Evolutionary conservation across 2,888 invertebrate species (phyloP).

Genomic region (Ormyrus nitidulus): DNA sequence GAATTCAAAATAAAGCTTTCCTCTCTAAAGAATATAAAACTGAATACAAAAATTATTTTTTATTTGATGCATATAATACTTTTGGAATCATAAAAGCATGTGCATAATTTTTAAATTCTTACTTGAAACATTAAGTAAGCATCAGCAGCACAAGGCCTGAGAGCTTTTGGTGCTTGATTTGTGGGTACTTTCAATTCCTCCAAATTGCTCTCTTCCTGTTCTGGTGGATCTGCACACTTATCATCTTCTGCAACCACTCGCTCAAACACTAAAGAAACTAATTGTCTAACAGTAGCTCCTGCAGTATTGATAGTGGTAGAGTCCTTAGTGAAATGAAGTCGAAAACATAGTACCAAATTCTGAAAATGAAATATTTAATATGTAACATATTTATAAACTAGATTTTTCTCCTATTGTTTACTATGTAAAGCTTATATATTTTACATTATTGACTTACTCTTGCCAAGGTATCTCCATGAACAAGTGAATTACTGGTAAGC

Average conservation of each 20-base stretch:
- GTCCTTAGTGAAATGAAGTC: constrained; percentile 96
- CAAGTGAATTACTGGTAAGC: constrained; percentile 95
- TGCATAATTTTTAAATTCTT: constrained; percentile 50
- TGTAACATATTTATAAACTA: background rate
- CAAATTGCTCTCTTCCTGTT: constrained; percentile 79
- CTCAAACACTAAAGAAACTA: constrained; percentile 94
- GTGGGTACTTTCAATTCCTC: constrained; percentile 88
- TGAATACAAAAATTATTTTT: too few species aligned
- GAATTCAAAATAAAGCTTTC: background rate
- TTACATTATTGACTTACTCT: constrained; percentile 80
- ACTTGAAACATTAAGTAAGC: constrained; percentile 96
- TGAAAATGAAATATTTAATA: constrained; percentile 72
- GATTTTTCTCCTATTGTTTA: too few species aligned
- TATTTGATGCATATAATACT: too few species aligned
- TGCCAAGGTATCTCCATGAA: constrained; percentile 95
- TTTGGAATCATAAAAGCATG: background rate
- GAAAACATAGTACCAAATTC: constrained; percentile 96
- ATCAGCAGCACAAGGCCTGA: constrained; percentile 93
- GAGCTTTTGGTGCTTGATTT: constrained; percentile 86
- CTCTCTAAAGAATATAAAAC: background rate
- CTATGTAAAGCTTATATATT: background rate
- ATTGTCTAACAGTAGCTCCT: constrained; percentile 96
- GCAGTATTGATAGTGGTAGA: constrained; percentile 97
- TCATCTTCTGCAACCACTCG: constrained; percentile 87
- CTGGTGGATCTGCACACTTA: constrained; percentile 71